Percentiles rank a stretch among this genome's conserved stretches.
These are phyloP conservation scores for Sitophilus oryzae DNA, from an alignment of 1,140 invertebrate genomes.

Conservation along the genomic window DNA sequence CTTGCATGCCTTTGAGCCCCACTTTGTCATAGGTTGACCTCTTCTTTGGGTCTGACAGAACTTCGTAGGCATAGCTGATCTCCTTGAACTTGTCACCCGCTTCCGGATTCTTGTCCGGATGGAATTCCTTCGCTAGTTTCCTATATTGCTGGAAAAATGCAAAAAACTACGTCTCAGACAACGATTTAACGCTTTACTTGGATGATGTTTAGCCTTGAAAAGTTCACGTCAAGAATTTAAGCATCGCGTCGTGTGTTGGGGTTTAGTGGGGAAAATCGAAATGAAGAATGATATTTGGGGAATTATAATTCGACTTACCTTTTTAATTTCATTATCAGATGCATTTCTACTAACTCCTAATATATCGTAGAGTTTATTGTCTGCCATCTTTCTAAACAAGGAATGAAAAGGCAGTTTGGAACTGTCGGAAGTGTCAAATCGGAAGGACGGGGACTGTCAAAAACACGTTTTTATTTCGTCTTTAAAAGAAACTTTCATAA, in stretches of 20 bases:
- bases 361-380: slow-evolving; percentile 78
- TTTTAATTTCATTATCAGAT: slow-evolving; percentile 78
- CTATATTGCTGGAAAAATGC: slow-evolving; percentile 61
- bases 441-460: no score
- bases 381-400: slow-evolving; percentile 52
- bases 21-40: slow-evolving; percentile 67
- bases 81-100: slow-evolving; percentile 83
- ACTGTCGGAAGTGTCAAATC: no score
- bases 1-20: slow-evolving; percentile 74
- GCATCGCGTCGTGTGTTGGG: no score
- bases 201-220: slow-evolving; percentile 20
- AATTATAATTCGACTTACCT: slow-evolving; percentile 64
- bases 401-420: slow-evolving; percentile 32
- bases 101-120: slow-evolving; percentile 81
- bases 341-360: slow-evolving; percentile 71
- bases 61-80: slow-evolving; percentile 83
- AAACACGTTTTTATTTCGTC: no score
- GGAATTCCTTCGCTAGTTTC: slow-evolving; percentile 80
- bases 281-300: no score
- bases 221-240: background rate
- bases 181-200: slow-evolving; percentile 7
- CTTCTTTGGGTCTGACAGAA: slow-evolving; percentile 67
- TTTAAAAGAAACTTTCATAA: no score
- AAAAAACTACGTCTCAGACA: slow-evolving; percentile 12
- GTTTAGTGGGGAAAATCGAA: no score